phyloP scores from a whole-genome alignment of 2,113 vertebrate species.

The Oophaga pumilio region DNA sequence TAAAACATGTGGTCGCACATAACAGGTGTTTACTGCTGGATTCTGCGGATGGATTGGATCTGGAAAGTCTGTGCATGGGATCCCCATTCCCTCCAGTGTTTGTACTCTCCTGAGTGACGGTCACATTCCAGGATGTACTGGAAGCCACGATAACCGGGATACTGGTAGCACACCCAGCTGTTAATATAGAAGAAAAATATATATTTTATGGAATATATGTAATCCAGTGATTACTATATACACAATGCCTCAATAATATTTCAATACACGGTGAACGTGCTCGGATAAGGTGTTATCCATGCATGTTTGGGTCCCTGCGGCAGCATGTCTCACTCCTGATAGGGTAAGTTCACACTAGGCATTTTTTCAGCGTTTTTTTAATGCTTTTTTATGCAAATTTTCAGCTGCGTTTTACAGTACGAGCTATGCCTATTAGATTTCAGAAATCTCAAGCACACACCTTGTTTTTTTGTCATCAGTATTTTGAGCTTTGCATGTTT shows the following conservation, averaged over 20 bases:
- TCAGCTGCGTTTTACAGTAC: too few species aligned
- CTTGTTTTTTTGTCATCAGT: too few species aligned
- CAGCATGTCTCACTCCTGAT: too few species aligned
- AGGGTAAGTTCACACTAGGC: too few species aligned
- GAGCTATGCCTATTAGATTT: too few species aligned
- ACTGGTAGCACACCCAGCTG: conserved; percentile 94
- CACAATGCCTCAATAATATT: not conserved
- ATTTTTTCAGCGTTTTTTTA: too few species aligned
- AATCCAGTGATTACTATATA: not conserved
- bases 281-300: too few species aligned
- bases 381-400: too few species aligned
- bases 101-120: conserved; percentile 86
- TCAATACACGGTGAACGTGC: too few species aligned
- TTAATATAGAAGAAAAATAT: not conserved
- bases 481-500: too few species aligned
- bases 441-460: too few species aligned
- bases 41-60: conserved; percentile 91
- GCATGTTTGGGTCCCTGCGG: too few species aligned
- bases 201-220: not conserved
- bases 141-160: conserved; percentile 90
- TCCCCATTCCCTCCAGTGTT: conserved; percentile 88
- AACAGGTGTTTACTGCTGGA: conserved; percentile 81
- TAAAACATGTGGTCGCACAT: conserved; percentile 50
- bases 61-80: conserved; percentile 89
- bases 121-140: conserved; percentile 94